Evolutionary conservation across 53 echinoderm and acorn worm species (phyloP).

Genomic region (Stichopus horrens): DNA sequence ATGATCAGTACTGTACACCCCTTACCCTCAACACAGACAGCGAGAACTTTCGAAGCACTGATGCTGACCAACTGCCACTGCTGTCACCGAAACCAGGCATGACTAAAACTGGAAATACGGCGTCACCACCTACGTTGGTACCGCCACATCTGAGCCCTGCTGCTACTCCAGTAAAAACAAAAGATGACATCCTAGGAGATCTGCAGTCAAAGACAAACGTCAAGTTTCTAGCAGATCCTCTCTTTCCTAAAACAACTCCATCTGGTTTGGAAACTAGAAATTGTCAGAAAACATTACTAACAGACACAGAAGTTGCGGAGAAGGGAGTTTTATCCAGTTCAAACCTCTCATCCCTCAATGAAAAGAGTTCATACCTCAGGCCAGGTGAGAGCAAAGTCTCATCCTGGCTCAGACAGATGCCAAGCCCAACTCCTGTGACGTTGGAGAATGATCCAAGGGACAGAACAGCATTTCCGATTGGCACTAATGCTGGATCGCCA

Average conservation of each 20-base stretch:
- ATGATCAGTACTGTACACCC: slow-evolving; percentile 44
- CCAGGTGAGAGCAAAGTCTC: slow-evolving; percentile 34
- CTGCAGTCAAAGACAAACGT: slow-evolving; percentile 14
- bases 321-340: slow-evolving; percentile 26
- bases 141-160: slow-evolving; percentile 88
- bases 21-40: slow-evolving; percentile 25
- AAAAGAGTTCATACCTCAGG: slow-evolving; percentile 41
- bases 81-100: slow-evolving; percentile 76
- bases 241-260: slow-evolving; percentile 2
- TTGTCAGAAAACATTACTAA: slow-evolving; percentile 9
- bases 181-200: slow-evolving; percentile 12
- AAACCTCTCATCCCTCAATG: slow-evolving; percentile 8
- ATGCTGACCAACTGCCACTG: slow-evolving; percentile 72
- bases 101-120: slow-evolving; percentile 67
- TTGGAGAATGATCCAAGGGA: slow-evolving; percentile 24
- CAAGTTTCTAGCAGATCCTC: slow-evolving; percentile 5
- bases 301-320: slow-evolving; percentile 47
- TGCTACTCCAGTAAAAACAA: slow-evolving; percentile 71
- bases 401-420: slow-evolving; percentile 49
- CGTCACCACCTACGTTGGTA: slow-evolving; percentile 74
- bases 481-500: slow-evolving; percentile 24
- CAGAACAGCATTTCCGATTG: slow-evolving; percentile 7
- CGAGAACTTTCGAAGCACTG: slow-evolving; percentile 46
- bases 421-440: slow-evolving; percentile 43
- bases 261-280: slow-evolving; percentile 3